Base-by-base conservation (phyloP, 2,888 invertebrate genomes). In the Chrysopilus asiliformis region DNA sequence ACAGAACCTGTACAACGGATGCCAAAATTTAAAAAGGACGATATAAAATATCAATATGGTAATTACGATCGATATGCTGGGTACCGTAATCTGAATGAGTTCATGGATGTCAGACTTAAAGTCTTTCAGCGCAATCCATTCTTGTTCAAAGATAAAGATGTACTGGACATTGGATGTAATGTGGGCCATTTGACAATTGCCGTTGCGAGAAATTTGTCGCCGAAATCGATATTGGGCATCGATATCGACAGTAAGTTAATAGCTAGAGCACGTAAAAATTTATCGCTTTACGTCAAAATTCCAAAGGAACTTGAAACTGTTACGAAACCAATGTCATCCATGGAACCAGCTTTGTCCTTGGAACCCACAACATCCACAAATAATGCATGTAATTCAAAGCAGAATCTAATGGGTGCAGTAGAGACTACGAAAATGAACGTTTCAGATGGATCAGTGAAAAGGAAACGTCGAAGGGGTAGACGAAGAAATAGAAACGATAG, bases 41-140 rank as follows among this genome's bases (percentile, higher is more conserved):
- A 83, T 56, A 72, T 74, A 40, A 74, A 75, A 55, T 94, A 89
- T 66, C 84, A 87, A 53, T 93, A 83, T 68, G 97, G 98, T 38
- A 98, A 98, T 65, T 97, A 94, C 64, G 86, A 89, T 60, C 79
- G 87, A 66, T 97, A 97, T 67, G 93, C 94, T 56, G 95, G 95
- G 15, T 93, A 94, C 57, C 74, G 95, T 22, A 87, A 91, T 63
- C 71, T 80, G 15, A 77, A 82, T 48, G 74, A 78, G 26, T 81
- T 79, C 53, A 70, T 76, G 53, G 97, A 97, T 61, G 72, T 80
- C 29, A 73, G 98, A 35, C 66, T 97, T 46, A 76, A 77, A 52
- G 79, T 82, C 38, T 81, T 97, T 52, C 73, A 74, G 40, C 73
- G 78, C 53, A 76, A 85, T 50, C 67, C 73, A 28, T 81, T 89